Evolutionary conservation across 92 coral and sea anemone species (phyloP).

Genomic region (Epizoanthus ramosus): DNA sequence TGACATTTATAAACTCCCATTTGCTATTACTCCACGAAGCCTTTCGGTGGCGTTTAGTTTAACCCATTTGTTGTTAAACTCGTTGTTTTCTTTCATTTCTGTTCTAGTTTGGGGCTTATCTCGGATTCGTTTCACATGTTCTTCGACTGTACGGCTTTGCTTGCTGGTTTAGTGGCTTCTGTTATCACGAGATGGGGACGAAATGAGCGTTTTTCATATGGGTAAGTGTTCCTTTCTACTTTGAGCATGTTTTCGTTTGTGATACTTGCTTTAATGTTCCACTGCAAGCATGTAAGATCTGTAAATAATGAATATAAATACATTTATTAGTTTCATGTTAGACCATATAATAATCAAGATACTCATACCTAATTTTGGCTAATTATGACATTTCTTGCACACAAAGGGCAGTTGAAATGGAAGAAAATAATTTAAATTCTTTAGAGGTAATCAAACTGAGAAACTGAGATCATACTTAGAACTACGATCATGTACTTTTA

Average conservation of each 20-base stretch:
- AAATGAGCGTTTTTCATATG: slow-evolving; percentile 95
- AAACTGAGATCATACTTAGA: too few species aligned
- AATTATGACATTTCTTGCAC: too few species aligned
- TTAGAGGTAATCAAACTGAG: too few species aligned
- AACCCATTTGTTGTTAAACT: neutral
- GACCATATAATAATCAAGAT: too few species aligned
- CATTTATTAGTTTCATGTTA: too few species aligned
- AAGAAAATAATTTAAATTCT: too few species aligned
- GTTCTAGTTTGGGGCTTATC: slow-evolving; percentile 89
- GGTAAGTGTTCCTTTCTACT: slow-evolving; percentile 56
- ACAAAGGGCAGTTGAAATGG: too few species aligned
- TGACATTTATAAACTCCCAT: too few species aligned
- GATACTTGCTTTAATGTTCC: neutral
- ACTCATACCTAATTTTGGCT: too few species aligned
- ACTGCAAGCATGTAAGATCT: neutral
- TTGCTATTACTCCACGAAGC: too few species aligned
- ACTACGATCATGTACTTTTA: too few species aligned
- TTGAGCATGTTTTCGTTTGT: neutral
- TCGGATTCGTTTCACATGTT: slow-evolving; percentile 99
- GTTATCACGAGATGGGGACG: slow-evolving; percentile 95
- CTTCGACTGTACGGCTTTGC: slow-evolving; percentile 98
- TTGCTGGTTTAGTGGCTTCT: slow-evolving; percentile 97
- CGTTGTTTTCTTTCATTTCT: slow-evolving; percentile 4
- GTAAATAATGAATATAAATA: neutral
- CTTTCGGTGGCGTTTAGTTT: neutral